These are phyloP conservation scores for Ligdia adustata DNA, from an alignment of 2,888 invertebrate species.

Conservation along the genomic window DNA sequence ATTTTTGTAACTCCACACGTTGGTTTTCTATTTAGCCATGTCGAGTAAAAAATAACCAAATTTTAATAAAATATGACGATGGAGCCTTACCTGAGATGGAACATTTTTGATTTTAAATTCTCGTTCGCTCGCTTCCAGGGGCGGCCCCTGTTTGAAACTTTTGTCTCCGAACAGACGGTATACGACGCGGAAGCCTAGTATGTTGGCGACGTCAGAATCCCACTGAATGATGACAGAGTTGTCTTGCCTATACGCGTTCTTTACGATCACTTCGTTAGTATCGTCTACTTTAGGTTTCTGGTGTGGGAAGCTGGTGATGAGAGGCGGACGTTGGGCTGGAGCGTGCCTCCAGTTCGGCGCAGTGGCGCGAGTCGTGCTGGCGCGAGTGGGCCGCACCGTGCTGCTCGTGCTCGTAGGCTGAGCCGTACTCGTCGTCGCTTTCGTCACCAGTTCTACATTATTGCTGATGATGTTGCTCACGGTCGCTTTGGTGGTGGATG, in stretches of 20 bases:
- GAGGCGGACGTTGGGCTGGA: conserved; percentile 86
- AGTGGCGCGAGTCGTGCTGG: conserved; percentile 66
- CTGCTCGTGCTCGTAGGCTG: conserved; percentile 56
- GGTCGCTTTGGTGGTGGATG: conserved; percentile 42
- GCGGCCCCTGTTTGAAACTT: conserved; percentile 95
- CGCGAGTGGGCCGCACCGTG: conserved; percentile 59
- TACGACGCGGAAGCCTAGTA: conserved; percentile 94
- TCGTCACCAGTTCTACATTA: conserved; percentile 51
- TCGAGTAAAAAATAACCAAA: too few species aligned
- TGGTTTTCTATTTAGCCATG: too few species aligned
- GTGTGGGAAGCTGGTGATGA: conserved; percentile 88
- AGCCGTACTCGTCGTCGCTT: conserved; percentile 38
- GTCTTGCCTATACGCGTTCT: conserved; percentile 93
- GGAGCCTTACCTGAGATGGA: conserved; percentile 88
- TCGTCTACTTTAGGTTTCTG: conserved; percentile 87
- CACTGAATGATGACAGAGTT: conserved; percentile 95
- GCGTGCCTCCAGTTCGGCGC: conserved; percentile 76
- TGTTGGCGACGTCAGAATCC: conserved; percentile 94
- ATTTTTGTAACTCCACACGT: too few species aligned
- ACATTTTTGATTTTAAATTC: conserved; percentile 97
- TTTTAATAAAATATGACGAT: background rate
- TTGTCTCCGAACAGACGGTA: conserved; percentile 95
- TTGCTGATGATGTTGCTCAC: conserved; percentile 45
- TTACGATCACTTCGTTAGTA: conserved; percentile 91
- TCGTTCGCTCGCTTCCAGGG: conserved; percentile 93